Conservation (phyloP, 2,888 invertebrate species). For the Mesochorus sp. region DNA sequence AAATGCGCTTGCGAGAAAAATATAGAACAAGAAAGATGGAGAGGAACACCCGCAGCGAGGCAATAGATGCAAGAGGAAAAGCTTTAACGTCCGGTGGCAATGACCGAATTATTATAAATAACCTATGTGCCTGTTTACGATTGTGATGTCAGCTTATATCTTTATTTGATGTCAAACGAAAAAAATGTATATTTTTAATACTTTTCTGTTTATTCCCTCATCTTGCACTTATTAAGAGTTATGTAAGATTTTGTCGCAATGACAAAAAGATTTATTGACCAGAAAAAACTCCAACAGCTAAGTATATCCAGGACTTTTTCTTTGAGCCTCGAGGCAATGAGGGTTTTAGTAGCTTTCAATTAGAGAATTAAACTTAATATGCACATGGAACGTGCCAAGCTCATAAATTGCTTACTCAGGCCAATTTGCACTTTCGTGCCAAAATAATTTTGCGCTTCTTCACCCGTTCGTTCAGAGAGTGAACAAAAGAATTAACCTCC, state of each 20-base stretch:
- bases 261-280: conserved; percentile 4
- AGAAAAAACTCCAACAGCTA: neutral
- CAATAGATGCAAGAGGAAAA: neutral
- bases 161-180: neutral
- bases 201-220: too few species aligned
- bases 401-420: neutral
- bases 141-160: conserved; percentile 26
- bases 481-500: neutral
- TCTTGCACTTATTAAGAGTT: neutral
- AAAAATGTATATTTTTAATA: too few species aligned
- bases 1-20: too few species aligned
- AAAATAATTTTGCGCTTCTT: conserved; percentile 9
- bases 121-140: conserved; percentile 51
- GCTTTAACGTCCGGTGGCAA: conserved; percentile 56
- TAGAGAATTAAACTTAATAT: neutral
- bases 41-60: neutral
- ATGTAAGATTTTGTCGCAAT: neutral
- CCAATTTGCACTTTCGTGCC: neutral
- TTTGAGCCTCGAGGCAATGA: too few species aligned
- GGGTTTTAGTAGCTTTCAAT: neutral
- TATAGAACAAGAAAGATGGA: neutral
- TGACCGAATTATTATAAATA: conserved; percentile 69
- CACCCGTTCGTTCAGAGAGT: neutral
- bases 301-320: too few species aligned
- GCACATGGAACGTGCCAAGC: neutral